These are phyloP conservation scores for Vidua macroura DNA, from an alignment of 2,113 vertebrate species.

Conservation along the genomic window DNA sequence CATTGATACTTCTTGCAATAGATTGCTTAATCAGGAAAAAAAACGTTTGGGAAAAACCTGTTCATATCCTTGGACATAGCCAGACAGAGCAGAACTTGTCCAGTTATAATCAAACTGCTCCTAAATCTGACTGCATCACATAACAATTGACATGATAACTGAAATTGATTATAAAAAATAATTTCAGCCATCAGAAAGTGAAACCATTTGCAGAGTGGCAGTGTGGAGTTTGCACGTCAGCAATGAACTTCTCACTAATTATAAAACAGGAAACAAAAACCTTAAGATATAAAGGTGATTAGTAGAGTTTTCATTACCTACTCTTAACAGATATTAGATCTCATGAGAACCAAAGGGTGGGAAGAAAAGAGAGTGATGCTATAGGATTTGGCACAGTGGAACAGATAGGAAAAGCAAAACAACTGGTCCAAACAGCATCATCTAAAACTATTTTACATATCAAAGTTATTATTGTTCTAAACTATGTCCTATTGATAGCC, in stretches of 20 bases:
- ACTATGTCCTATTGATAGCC: background rate
- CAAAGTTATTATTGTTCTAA: background rate
- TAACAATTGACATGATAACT: background rate
- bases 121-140: background rate
- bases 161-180: background rate
- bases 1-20: background rate
- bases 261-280: background rate
- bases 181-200: background rate
- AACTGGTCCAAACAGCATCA: background rate
- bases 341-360: background rate
- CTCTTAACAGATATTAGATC: background rate
- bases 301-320: background rate
- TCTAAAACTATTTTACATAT: background rate
- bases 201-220: background rate
- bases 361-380: background rate
- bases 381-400: background rate
- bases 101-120: background rate
- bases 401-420: background rate
- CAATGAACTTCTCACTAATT: background rate
- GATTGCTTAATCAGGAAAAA: background rate
- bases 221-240: background rate
- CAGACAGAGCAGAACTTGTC: background rate
- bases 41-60: background rate
- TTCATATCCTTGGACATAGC: background rate
- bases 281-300: background rate